Evolutionary conservation across 2,888 invertebrate species (phyloP).

Genomic region (Autographa gamma): DNA sequence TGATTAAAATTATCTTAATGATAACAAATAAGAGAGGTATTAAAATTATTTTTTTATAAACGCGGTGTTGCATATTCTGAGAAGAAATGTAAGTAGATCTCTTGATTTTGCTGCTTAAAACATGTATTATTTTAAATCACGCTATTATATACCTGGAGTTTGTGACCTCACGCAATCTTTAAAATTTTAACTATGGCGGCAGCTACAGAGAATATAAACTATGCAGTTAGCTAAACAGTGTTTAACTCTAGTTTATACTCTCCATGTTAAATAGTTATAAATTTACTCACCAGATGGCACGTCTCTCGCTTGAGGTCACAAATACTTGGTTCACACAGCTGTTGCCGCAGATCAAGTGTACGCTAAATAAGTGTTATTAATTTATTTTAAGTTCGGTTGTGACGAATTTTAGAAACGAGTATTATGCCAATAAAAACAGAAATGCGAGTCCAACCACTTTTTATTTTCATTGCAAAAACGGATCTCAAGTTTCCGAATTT

Average conservation of each 20-base stretch:
- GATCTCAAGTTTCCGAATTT: conserved; percentile 69
- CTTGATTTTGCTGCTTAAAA: conserved; percentile 8
- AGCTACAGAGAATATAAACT: conserved; percentile 30
- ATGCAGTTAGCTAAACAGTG: conserved; percentile 8
- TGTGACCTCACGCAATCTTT: conserved; percentile 33
- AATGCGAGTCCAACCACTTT: conserved; percentile 30
- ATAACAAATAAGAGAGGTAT: conserved; percentile 7
- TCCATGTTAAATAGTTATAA: conserved; percentile 14
- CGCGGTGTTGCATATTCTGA: conserved; percentile 15
- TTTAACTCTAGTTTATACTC: conserved; percentile 18
- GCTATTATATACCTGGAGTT: not conserved
- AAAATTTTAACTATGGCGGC: conserved; percentile 25
- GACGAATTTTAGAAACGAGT: not conserved
- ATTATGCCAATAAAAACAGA: conserved; percentile 17
- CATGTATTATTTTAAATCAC: not conserved
- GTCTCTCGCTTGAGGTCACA: conserved; percentile 38
- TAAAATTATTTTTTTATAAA: conserved; percentile 15
- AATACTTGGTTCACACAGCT: not conserved
- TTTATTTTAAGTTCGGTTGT: conserved; percentile 19
- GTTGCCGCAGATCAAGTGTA: conserved; percentile 14
- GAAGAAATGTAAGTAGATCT: conserved; percentile 23
- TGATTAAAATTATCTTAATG: conserved; percentile 26
- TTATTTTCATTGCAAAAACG: conserved; percentile 46
- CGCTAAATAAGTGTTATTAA: not conserved
- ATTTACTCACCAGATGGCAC: conserved; percentile 16